Conservation (phyloP, 2,113 vertebrate species). For the Taxidea taxus region DNA sequence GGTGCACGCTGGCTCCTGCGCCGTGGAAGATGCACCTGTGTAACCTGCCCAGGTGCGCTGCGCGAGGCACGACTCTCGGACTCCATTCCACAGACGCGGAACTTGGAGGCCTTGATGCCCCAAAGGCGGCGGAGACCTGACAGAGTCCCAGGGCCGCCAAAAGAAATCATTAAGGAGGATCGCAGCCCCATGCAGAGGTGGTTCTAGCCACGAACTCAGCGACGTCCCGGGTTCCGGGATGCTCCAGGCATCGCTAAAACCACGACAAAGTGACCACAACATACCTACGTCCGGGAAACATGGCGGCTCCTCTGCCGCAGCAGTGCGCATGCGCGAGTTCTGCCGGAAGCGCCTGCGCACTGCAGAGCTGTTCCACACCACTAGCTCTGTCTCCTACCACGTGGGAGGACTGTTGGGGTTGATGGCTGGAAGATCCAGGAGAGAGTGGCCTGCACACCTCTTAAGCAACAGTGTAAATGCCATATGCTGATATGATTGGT, state of each 20-base stretch:
- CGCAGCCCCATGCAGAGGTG: background rate
- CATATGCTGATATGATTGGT: background rate
- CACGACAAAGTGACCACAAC: fast-evolving
- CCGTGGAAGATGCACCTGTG: background rate
- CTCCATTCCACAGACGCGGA: background rate
- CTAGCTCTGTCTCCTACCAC: fast-evolving
- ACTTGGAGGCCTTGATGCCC: background rate
- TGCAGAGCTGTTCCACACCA: background rate
- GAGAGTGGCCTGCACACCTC: background rate
- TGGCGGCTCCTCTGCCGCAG: background rate
- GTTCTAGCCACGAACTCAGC: background rate
- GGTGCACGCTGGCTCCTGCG: background rate
- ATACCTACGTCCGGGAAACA: background rate
- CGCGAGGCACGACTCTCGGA: background rate
- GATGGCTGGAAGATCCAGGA: background rate
- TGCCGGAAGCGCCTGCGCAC: background rate
- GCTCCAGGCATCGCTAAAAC: background rate
- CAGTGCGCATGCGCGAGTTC: background rate
- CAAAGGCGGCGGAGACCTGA: background rate
- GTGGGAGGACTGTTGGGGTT: background rate
- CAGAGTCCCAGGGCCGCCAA: background rate
- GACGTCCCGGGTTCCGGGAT: no score
- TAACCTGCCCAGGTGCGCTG: background rate
- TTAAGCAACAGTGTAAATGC: background rate
- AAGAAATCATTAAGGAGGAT: background rate